These are phyloP conservation scores for Buphagus erythrorhynchus DNA, from an alignment of 2,797 vertebrate species.

Conservation along the genomic window DNA sequence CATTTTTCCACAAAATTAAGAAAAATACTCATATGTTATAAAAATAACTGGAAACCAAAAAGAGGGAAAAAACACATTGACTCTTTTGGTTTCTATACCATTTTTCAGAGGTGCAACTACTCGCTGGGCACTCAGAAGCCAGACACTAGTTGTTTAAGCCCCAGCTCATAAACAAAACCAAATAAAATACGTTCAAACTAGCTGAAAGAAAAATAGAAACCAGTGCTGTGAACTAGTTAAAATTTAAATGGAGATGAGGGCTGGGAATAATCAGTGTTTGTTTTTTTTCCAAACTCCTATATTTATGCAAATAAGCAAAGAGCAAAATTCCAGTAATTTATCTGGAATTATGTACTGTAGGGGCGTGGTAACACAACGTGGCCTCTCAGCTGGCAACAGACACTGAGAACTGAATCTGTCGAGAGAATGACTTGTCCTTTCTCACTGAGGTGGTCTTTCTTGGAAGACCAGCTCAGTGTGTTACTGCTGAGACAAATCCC, in stretches of 20 bases:
- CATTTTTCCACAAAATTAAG: neutral
- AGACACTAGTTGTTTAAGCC: neutral
- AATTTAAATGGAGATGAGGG: neutral
- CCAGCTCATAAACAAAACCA: neutral
- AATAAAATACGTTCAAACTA: neutral
- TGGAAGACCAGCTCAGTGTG: neutral
- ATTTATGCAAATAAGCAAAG: neutral
- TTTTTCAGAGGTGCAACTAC: neutral
- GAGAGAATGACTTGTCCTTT: neutral
- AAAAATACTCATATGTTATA: neutral
- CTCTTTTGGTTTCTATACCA: neutral
- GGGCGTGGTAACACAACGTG: neutral
- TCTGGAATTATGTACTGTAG: neutral
- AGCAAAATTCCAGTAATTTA: neutral
- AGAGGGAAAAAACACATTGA: rapidly evolving
- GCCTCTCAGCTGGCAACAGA: neutral
- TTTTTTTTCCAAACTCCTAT: neutral
- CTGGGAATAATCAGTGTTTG: neutral
- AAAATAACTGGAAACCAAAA: neutral
- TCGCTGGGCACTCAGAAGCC: neutral
- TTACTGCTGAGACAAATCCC: neutral
- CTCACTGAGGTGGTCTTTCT: neutral
- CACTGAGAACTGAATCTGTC: neutral
- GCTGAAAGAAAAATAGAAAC: neutral
- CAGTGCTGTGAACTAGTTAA: neutral